Conservation (phyloP, 2,888 invertebrate genomes). For the Agrochola lota region DNA sequence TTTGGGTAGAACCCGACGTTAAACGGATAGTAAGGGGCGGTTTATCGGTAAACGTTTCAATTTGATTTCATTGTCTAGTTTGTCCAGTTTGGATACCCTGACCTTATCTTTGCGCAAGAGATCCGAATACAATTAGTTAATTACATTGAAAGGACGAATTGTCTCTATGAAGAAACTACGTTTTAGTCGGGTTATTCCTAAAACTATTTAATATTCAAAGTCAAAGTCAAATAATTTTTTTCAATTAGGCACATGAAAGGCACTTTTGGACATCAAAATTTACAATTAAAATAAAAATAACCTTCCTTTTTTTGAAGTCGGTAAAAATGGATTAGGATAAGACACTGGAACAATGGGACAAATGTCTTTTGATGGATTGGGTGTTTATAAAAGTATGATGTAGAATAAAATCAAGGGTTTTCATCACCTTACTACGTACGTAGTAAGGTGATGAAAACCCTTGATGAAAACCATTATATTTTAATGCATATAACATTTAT, state of each 20-base stretch:
- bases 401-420: not conserved
- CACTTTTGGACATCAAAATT: too few relatives aligned
- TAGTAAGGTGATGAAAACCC: too few relatives aligned
- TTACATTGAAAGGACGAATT: conserved; percentile 44
- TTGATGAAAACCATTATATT: too few relatives aligned
- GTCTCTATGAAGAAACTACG: conserved; percentile 8
- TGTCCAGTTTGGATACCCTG: conserved; percentile 18
- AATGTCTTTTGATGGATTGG: not conserved
- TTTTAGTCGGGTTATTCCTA: not conserved
- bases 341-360: not conserved
- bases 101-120: conserved; percentile 46
- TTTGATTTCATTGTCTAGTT: conserved; percentile 60
- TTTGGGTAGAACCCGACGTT: conserved; percentile 53
- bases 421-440: not conserved
- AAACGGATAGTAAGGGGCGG: conserved; percentile 53
- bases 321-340: not conserved
- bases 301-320: too few relatives aligned
- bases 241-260: too few relatives aligned
- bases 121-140: conserved; percentile 58
- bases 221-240: too few relatives aligned
- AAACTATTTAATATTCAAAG: not conserved
- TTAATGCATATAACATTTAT: not conserved
- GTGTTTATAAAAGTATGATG: not conserved
- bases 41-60: conserved; percentile 60
- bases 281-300: too few relatives aligned